Evolutionary conservation across 2,113 vertebrate species (phyloP).

Genomic region (Leiothrix lutea): DNA sequence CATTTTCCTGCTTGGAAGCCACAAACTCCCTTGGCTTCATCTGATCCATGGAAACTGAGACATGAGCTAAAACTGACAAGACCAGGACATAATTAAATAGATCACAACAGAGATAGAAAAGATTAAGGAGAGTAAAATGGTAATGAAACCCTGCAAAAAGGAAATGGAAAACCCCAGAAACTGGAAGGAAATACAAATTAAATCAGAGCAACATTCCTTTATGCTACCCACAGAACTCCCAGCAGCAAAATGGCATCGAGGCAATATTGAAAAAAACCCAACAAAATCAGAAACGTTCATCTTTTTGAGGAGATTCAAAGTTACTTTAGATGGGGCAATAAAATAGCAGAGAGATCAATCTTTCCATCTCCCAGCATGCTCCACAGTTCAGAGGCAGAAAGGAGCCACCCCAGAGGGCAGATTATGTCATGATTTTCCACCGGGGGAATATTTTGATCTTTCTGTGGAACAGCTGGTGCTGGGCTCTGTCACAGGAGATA

Average conservation of each 20-base stretch:
- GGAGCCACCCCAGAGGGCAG: background rate
- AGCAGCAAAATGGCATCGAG: background rate
- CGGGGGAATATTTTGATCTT: conserved; percentile 3
- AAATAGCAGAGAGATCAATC: conserved; percentile 8
- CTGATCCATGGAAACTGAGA: background rate
- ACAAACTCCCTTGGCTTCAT: background rate
- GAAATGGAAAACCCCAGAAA: background rate
- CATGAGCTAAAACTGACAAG: background rate
- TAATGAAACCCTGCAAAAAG: background rate
- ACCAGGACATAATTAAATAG: background rate
- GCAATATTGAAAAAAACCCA: background rate
- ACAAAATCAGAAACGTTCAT: background rate
- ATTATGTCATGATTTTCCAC: background rate
- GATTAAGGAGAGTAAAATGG: background rate
- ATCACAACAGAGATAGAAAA: background rate
- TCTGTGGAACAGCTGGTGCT: conserved; percentile 7
- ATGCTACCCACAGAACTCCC: background rate
- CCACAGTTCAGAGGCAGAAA: background rate
- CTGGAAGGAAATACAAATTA: background rate
- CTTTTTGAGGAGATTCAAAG: background rate
- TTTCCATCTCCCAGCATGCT: background rate
- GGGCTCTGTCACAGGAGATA: background rate
- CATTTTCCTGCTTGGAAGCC: background rate
- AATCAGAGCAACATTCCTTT: background rate
- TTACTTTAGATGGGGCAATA: conserved; percentile 12